Conservation (phyloP, 2,888 invertebrate genomes). For the Eledona agricola region DNA sequence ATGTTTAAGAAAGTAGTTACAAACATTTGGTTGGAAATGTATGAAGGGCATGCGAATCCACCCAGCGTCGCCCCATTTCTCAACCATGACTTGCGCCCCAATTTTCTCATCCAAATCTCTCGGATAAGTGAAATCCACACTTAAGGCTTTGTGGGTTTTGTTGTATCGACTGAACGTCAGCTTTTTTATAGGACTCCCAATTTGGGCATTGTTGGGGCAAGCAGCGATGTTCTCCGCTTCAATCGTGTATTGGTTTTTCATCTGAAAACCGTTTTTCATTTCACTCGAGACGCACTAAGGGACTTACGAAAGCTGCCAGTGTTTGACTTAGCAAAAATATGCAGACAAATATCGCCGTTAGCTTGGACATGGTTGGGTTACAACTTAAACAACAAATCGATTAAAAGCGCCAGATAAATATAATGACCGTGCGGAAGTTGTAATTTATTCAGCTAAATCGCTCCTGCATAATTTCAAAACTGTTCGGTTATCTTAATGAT, state of each 20-base stretch:
- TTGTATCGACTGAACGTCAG: constrained; percentile 5
- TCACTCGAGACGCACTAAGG: too few species aligned
- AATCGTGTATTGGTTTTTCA: constrained; percentile 1
- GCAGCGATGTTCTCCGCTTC: background rate
- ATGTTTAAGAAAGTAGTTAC: background rate
- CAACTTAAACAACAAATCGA: too few species aligned
- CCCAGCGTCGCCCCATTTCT: constrained; percentile 15
- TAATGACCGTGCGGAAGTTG: too few species aligned
- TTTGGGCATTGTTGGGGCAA: constrained; percentile 17
- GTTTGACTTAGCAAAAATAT: too few species aligned
- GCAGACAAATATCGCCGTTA: too few species aligned
- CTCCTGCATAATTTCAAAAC: too few species aligned
- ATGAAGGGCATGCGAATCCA: constrained; percentile 21
- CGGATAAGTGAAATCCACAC: constrained; percentile 1
- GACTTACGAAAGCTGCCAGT: too few species aligned
- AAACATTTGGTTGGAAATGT: constrained; percentile 8
- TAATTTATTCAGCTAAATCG: too few species aligned
- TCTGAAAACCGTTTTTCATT: too few species aligned
- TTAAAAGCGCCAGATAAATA: too few species aligned
- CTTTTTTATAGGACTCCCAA: constrained; percentile 11
- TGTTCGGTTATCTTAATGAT: background rate
- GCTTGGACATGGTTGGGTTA: too few species aligned
- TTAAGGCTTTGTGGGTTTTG: constrained; percentile 15
- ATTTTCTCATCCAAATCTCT: constrained; percentile 17
- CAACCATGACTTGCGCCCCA: background rate